A percentile compares a stretch with the other conserved stretches of the same genome.
Evolutionary conservation across 1,140 invertebrate species (phyloP).

Genomic region (Araneus ventricosus): DNA sequence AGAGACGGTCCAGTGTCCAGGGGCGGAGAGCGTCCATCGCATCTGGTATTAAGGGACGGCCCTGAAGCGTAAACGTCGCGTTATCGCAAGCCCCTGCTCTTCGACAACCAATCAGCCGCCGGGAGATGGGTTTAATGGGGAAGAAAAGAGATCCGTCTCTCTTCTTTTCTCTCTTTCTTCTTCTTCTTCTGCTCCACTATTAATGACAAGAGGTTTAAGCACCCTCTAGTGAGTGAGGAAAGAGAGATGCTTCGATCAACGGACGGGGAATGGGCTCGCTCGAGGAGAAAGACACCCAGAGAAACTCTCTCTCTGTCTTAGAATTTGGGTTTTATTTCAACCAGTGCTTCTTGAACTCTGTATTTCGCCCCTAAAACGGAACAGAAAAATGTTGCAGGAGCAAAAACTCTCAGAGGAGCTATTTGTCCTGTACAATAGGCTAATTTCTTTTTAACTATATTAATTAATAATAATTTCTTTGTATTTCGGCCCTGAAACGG

Average conservation of each 20-base stretch:
- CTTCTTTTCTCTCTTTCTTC: not conserved
- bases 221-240: not conserved
- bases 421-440: too few relatives aligned
- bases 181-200: slow-evolving; percentile 8
- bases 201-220: slow-evolving; percentile 43
- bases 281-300: not conserved
- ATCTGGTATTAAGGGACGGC: slow-evolving; percentile 65
- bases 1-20: not conserved
- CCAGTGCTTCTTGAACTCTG: too few relatives aligned
- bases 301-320: not conserved
- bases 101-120: slow-evolving; percentile 72
- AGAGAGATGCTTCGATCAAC: not conserved
- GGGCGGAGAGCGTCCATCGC: slow-evolving; percentile 35
- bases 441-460: too few relatives aligned
- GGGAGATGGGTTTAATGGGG: slow-evolving; percentile 61
- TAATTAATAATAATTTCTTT: too few relatives aligned
- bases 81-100: slow-evolving; percentile 72
- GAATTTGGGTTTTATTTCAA: too few relatives aligned
- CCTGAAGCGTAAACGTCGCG: slow-evolving; percentile 70
- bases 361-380: too few relatives aligned
- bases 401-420: too few relatives aligned
- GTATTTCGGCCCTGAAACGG: too few relatives aligned
- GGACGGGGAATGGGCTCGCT: not conserved
- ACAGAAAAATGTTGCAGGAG: too few relatives aligned
- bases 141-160: slow-evolving; percentile 61